phyloP scores from a whole-genome alignment of 2,888 invertebrate genomes.

The Stenichneumon culpator region DNA sequence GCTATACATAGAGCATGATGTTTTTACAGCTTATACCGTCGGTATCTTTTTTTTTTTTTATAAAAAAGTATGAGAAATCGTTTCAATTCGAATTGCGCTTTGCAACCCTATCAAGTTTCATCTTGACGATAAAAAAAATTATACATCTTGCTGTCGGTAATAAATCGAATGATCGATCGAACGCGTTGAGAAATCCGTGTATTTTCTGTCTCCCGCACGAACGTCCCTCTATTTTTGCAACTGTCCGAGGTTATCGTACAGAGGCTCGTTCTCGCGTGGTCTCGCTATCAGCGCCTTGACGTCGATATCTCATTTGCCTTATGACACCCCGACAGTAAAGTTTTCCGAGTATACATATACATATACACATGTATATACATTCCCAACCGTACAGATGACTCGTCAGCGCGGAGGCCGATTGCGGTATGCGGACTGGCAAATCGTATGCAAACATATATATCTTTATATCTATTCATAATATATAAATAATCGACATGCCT shows the following conservation, averaged over 20 bases:
- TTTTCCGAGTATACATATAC: background rate
- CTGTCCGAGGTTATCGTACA: conserved; percentile 51
- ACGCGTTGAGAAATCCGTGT: conserved; percentile 10
- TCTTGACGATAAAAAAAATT: background rate
- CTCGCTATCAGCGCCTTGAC: conserved; percentile 15
- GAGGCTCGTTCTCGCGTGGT: conserved; percentile 30
- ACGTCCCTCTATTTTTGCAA: conserved; percentile 37
- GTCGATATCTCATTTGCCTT: conserved; percentile 46
- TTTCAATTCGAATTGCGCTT: background rate
- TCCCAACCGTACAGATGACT: conserved; percentile 25
- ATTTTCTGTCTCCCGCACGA: background rate
- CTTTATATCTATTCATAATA: background rate
- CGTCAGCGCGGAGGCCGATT: conserved; percentile 21
- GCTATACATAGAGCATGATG: conserved; percentile 11
- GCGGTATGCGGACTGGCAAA: conserved; percentile 9
- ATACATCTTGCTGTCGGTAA: background rate
- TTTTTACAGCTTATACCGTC: background rate
- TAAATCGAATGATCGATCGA: conserved; percentile 15
- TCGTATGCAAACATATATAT: background rate
- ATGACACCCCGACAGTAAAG: conserved; percentile 37
- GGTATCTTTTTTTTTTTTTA: background rate
- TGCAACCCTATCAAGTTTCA: background rate
- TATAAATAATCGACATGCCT: conserved; percentile 34
- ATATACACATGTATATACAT: background rate
- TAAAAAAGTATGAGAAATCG: background rate